Base-by-base conservation (phyloP, 2,113 vertebrate genomes). In the Ictalurus furcatus region DNA sequence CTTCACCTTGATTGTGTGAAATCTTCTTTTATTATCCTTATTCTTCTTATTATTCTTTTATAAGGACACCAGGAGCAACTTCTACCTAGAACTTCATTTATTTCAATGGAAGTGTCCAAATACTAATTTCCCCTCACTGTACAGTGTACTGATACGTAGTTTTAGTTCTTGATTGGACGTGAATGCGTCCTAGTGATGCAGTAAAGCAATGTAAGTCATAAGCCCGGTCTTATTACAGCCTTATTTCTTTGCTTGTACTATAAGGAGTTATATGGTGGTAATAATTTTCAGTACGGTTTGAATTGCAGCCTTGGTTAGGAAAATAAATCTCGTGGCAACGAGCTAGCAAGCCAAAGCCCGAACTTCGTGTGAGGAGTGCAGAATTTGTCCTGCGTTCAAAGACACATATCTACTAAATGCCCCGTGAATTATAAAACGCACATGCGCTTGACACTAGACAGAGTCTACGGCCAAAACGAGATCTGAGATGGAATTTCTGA, bases 341-440 rank as follows among this genome's bases (percentile, higher is more conserved):
- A 61, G 52, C 44, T 85, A 67, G 73, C 74, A 87, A 87, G 88
- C 74, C 63, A 85, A 73, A 89, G 74, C 44, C 88, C 14, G n/a
- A 89, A 59, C 73, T 80, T 54, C 16, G 54, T 34, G 76, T 88
- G 87, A 83, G 90, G 67, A 90, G 69, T 78, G 17, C 48, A 52
- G 82, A 37, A 8, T 89, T 63, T 89, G 90, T 85, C 61, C 61
- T 63, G 44, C 52, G 54, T 89, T 85, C 82, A 85, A 91, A 91
- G 90, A 89, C 88, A 87, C 85, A 85, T 89, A 91, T 86, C 88
- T 89, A 84, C 85, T 84, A 85, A 89, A 89, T 91, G 88, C 90
- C 88, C 85, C 58, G 90, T 89, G 88, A 87, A 89, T 87, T 58
- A 76, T 87, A 87, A 91, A 89, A 81, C 37, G 74, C 90, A 86